Evolutionary conservation across 2,797 vertebrate genomes (phyloP), one percentile per base, ranked within the genome.

Genomic region (Neosalanx taihuensis): DNA sequence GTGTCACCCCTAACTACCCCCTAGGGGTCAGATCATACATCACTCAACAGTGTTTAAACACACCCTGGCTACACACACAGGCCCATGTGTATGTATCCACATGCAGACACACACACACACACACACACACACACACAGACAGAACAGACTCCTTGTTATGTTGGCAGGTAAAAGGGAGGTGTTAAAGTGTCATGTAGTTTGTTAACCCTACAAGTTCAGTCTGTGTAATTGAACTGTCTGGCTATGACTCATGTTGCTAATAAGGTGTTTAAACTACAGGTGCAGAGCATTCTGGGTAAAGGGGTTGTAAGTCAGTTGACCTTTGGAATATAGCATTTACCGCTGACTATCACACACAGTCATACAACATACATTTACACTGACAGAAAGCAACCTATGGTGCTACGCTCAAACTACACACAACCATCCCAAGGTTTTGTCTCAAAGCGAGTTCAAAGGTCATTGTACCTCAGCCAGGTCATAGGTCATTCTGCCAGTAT

Each of bases 221-320:
- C 58, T 71, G 69, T 79, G 37, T 86, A 89, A 91, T 70, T 83
- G 82, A 82, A 85, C 84, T 81, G 75, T 79, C 80, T 75, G 74
- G 41, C 69, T 64, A 71, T 78, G 83, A 90, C 79, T 92, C 80
- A 78, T 76, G 76, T 78, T 68, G 76, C 79, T 88, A 89, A 90
- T 70, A 88, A 86, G 79, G 74, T 76, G 85, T 85, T 84, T 88
- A 89, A 88, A 80, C 77, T 60, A 74, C 68, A 67, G 72, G 26
- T 83, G 74, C 75, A 77, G 81, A 74, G 79, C 74, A 67, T 63
- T 76, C 85, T 76, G 49, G 58, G 66, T 67, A 81, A 78, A 81
- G 78, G 20, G 86, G 70, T 83, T 81, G 79, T 78, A 81, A 79
- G 70, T 64, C 70, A 67, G 70, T 77, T 84, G 81, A 86, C 72